Percentiles rank a stretch among this genome's conserved stretches.
phyloP scores from a whole-genome alignment of 2,113 vertebrate genomes.

The Etheostoma spectabile region DNA sequence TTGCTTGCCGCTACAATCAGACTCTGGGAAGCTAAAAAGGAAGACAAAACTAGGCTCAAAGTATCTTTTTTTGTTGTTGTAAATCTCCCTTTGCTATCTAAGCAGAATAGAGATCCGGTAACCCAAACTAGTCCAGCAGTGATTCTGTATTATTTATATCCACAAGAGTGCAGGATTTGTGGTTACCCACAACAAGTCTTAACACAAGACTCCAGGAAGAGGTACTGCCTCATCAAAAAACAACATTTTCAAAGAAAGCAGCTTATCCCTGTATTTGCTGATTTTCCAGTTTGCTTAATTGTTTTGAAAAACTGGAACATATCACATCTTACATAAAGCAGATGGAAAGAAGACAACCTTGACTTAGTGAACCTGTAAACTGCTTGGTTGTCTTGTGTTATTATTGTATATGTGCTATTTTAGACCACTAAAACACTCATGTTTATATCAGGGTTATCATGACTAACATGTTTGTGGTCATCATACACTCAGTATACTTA shows the following conservation, averaged over 20 bases:
- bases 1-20: not conserved
- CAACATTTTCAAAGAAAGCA: not conserved
- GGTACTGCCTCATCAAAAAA: conserved; percentile 6
- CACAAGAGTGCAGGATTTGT: conserved; percentile 9
- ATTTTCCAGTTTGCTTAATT: not conserved
- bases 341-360: not conserved
- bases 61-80: not conserved
- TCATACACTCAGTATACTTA: not conserved
- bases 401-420: not conserved
- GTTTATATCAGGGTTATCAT: not conserved
- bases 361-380: not conserved
- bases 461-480: not conserved
- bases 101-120: not conserved
- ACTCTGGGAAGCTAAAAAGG: not conserved
- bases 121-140: not conserved
- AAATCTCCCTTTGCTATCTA: not conserved
- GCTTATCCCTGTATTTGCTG: not conserved
- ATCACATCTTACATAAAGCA: not conserved
- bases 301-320: not conserved
- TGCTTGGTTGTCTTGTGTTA: not conserved
- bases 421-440: not conserved
- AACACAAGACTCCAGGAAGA: not conserved
- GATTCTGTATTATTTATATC: not conserved
- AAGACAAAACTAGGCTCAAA: not conserved
- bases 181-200: not conserved